phyloP scores from a whole-genome alignment of 1,140 invertebrate species.

The Pseudobourletiella spinata region DNA sequence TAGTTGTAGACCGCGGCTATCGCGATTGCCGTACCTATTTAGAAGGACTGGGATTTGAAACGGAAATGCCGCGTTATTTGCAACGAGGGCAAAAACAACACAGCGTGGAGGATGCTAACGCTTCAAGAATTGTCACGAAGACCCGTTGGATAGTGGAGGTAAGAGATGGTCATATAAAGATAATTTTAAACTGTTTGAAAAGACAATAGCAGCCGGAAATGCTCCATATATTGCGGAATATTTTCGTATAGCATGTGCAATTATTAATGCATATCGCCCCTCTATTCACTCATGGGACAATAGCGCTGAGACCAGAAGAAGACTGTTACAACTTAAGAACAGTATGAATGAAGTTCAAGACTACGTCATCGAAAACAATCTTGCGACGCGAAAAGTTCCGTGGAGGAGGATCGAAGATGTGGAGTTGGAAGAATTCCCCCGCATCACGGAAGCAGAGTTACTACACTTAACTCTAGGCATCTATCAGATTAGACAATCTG shows the following conservation, averaged over 20 bases:
- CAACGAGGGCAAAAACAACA: conserved; percentile 6
- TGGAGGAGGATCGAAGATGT: no score
- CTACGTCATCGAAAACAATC: no score
- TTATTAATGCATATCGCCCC: conserved; percentile 10
- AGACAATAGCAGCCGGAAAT: conserved; percentile 8
- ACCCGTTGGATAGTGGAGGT: conserved; percentile 31
- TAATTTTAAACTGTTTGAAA: conserved; percentile 23
- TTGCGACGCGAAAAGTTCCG: no score
- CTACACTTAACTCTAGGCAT: no score
- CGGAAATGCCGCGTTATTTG: neutral
- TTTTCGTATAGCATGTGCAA: neutral
- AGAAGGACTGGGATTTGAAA: neutral
- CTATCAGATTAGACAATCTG: no score
- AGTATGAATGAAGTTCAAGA: no score
- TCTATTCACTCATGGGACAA: no score
- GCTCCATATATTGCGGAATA: conserved; percentile 5
- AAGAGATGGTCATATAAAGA: conserved; percentile 29
- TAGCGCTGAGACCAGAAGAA: no score
- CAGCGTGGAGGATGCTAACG: neutral
- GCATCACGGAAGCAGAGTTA: no score
- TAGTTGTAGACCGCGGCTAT: conserved; percentile 15
- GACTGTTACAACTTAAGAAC: no score
- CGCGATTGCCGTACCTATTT: neutral
- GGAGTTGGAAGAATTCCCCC: no score
- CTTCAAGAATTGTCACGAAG: no score